Base-by-base conservation (phyloP, 1,140 invertebrate species). In the Aphidius ervi region DNA sequence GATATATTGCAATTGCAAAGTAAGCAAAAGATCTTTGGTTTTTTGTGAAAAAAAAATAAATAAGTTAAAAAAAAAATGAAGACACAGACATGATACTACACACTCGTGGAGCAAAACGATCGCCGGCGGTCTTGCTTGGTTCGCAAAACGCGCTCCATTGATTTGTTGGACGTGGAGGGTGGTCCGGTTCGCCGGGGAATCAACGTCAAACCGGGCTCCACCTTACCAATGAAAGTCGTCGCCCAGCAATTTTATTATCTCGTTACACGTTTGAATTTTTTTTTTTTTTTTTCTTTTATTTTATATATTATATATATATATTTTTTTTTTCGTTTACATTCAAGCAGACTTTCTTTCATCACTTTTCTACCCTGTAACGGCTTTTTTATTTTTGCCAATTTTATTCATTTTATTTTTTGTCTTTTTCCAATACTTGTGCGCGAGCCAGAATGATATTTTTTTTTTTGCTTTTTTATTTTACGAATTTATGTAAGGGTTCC, bases 231-330 rank as follows among this genome's bases (percentile, higher is more conserved):
- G 65, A 67, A 62, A 61, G 52, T 59, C 66, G 67, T 72, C 65
- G 42, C 50, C 45, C 65, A 56, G 63, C 68, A 68, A 74, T 72
- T 68, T 65, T 68, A 70, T 74, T 70, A 74, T 74, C 68, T 66
- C 62, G 66, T 72, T 70, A 70, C 59, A 50, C 49, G 10, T 58
- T 48, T 53, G 39, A 47, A 53, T 40, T 16, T 9, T 8, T 23
- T 58, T 58, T 41, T n/a, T 58, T 58, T 41, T n/a, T 39, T 45
- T 63, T 41, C 52, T 61, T 66, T 48, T 48, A 31, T 9, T 53
- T 16, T 41, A 16, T 16, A 16, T 16, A 16, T 20, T 53, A 53
- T 40, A 39, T 9, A 40, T 23, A 43, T 58, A 39, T 9, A 20
- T 45, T 63, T 46, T 67, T 40, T 56, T 41, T 58, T 16, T 16